Base-by-base conservation (phyloP, 1,140 invertebrate species). In the Sesamia nonagrioides region DNA sequence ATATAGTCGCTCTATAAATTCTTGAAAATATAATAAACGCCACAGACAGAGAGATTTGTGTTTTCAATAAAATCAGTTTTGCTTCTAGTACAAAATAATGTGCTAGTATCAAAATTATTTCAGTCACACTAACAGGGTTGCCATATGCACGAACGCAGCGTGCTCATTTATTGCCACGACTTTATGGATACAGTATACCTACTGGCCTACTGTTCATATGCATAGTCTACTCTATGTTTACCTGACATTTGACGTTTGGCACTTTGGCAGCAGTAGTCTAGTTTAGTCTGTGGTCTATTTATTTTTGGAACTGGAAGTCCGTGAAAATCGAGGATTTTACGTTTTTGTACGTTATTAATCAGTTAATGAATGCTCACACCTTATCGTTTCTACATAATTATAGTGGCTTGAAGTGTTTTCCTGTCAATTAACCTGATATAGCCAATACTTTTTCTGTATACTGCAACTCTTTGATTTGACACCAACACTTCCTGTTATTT, bases 261-360 rank as follows among this genome's bases (percentile, higher is more conserved):
- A 13, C 17, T 11, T 27, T 66, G 15, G 21, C 54, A 21, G 21
- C 9, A 56, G 54, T 33, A 21, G 18, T 50, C 8, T 68, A 33
- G 21, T 27, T 33, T 63, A 48, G 56, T 82, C 66, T 79, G 68
- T 82, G 84, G 88, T 82, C 83, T 91, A 86, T 92, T 93, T 93
- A 93, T 93, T 93, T 93, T 92, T 92, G 91, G 91, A 93, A 91
- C 87, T 79, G 71, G 75, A 76, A 82, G 77, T 89, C 90, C 88
- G 87, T 92, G 89, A 91, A 89, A 87, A 76, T 76, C 73, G 73
- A 76, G 73, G 73, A 63, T 76, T 76, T 48, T 76, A 18, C 58
- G 33, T 76, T 76, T 76, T 72, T 75, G 61, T 79, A 79, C 72
- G 72, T 79, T 68, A 21, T 37, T 63, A 60, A 63, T 35, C 40